Evolutionary conservation across 2,888 invertebrate genomes (phyloP).

Genomic region (Tanypteryx hageni): DNA sequence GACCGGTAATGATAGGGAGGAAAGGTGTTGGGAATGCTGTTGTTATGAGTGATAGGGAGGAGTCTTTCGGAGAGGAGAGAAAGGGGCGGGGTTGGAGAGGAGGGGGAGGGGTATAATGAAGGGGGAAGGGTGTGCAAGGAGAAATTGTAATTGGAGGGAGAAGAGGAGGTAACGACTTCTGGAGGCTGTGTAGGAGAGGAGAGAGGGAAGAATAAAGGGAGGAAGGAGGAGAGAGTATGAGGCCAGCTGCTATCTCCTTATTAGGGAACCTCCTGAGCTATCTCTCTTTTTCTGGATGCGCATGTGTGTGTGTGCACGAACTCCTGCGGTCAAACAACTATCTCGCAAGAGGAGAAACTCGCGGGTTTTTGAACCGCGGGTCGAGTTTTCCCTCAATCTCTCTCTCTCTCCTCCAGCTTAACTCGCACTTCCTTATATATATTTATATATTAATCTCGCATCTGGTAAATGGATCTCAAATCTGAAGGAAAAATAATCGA

Average conservation of each 20-base stretch:
- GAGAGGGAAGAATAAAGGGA: background rate
- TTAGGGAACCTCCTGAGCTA: background rate
- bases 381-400: slow-evolving; percentile 1
- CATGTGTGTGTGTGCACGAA: background rate
- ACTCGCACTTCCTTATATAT: background rate
- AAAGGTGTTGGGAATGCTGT: background rate
- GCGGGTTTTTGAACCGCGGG: background rate
- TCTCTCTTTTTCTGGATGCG: background rate
- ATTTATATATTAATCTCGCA: background rate
- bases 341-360: background rate
- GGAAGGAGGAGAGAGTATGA: background rate
- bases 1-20: slow-evolving; percentile 32
- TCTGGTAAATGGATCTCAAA: background rate
- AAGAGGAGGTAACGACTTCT: no score
- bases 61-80: background rate
- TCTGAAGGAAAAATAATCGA: background rate
- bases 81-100: background rate
- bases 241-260: slow-evolving; percentile 10
- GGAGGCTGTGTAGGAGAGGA: background rate
- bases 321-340: slow-evolving; percentile 24
- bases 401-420: background rate
- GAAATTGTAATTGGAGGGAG: no score
- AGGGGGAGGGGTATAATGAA: background rate
- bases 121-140: no score
- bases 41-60: slow-evolving; percentile 14